Evolutionary conservation across 1,140 invertebrate genomes (phyloP), one percentile per base, ranked within the genome.

Genomic region (Saccostrea glomerata): DNA sequence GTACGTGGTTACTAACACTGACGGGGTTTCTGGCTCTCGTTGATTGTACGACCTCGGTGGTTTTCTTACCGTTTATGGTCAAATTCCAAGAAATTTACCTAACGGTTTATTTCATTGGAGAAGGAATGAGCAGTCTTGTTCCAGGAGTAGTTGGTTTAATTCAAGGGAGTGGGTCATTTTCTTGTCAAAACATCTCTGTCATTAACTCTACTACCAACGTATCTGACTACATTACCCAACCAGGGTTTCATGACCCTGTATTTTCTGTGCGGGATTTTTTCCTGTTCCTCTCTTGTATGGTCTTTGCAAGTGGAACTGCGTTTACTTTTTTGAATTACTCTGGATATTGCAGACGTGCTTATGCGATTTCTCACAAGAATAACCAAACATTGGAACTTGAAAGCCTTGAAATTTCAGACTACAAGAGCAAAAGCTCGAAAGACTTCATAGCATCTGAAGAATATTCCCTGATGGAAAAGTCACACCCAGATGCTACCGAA

Each of bases 21-120:
- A 97, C 97, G 60, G 98, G 98, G 92, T 96, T 97, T 83, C 96
- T 97, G 36, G 97, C 98, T 0, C 93, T 98, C 0, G 97, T 98
- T 23, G 98, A 98, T 86, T 98, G 98, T 93, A 98, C 98, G 0
- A 98, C 98, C 91, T 98, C 98, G 0, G 98, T 98, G 54, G 95
- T 96, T 0, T 99, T 98, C 93, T 97, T 98, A 93, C 98, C 98
- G 0, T 98, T 97, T 93, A 97, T 98, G 97, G 96, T 97, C 73
- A 96, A 96, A 87, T 98, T 97, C 90, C 96, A 97, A 90, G 82
- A 90, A 56, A 96, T 97, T 23, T 98, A 97, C 92, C 93, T 97
- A 58, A 96, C 96, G 7, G 96, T 96, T 0, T 97, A 96, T 91
- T 95, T 97, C 87, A 94, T 97, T 30, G 97, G 97, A 4, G 97